Evolutionary conservation across 2,113 vertebrate species (phyloP).

Genomic region (Odobenus rosmarus): DNA sequence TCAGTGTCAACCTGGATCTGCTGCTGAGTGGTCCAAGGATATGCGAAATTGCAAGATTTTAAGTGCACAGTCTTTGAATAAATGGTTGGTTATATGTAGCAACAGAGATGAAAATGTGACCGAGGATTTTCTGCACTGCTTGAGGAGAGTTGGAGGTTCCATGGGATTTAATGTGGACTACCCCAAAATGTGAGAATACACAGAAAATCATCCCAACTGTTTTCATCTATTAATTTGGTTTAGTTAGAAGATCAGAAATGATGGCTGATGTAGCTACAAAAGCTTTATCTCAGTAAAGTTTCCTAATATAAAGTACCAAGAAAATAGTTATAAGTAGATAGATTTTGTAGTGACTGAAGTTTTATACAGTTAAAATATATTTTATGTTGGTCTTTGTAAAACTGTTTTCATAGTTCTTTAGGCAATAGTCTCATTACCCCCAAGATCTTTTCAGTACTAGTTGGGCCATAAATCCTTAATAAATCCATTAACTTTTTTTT

Average conservation of each 20-base stretch:
- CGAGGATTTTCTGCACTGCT: slow-evolving; percentile 69
- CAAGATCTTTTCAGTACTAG: background rate
- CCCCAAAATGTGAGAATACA: slow-evolving; percentile 75
- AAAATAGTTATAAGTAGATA: background rate
- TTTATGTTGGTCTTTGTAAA: slow-evolving; percentile 40
- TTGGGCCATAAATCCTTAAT: background rate
- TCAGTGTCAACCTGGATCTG: slow-evolving; percentile 76
- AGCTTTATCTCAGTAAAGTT: background rate
- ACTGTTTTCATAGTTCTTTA: background rate
- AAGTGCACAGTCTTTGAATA: slow-evolving; percentile 58
- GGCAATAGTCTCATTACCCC: background rate
- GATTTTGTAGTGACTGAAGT: background rate
- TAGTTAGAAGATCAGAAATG: background rate
- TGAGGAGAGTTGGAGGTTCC: slow-evolving; percentile 74
- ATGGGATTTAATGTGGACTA: slow-evolving; percentile 70
- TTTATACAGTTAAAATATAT: slow-evolving; percentile 27
- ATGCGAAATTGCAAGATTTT: slow-evolving; percentile 73
- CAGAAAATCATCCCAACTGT: background rate
- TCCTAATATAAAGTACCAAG: background rate
- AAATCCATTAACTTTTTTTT: background rate
- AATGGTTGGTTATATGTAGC: slow-evolving; percentile 74
- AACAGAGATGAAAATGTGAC: slow-evolving; percentile 55
- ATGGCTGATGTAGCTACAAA: background rate
- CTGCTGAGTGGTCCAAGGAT: slow-evolving; percentile 82
- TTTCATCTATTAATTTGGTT: background rate